Evolutionary conservation across 2,113 vertebrate species (phyloP), one percentile per base, ranked within the genome.

Genomic region (Crotophaga sulcirostris): DNA sequence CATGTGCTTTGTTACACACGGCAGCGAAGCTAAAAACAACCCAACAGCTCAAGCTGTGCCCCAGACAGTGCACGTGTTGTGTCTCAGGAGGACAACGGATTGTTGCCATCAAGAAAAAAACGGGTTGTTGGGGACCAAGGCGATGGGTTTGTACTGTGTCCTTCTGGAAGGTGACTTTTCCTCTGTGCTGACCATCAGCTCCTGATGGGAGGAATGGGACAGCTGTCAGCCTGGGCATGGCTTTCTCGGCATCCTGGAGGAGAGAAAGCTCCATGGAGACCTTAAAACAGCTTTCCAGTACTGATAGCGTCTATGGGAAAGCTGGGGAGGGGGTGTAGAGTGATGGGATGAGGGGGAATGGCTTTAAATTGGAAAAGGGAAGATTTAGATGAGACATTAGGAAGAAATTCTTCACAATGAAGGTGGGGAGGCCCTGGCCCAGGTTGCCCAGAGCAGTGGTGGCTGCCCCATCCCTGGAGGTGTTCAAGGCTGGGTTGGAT

Each of bases 91-190:
- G 66, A 47, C 1, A 0, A 10, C 10, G 73, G 88, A 38, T n/a
- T 4, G 4, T 21, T 3, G 47, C 13, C 18, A 3, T 1, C 6
- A 16, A 19, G 28, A 7, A 5, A 13, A 21, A 38, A 42, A 11
- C n/a, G 18, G 16, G 29, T 28, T 31, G 42, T 7, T 18, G 68
- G 34, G 13, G 59, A 56, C n/a, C 24, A 0, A 4, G 17, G 6
- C 0, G 3, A 18, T 16, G 66, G 49, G 69, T 45, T 81, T 12
- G 55, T 25, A 9, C n/a, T 3, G 4, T 0, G 0, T 40, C 36
- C 13, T 60, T 55, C 3, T 20, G 26, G 66, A 45, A 28, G 15
- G 16, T 3, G 24, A 10, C 28, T 15, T 13, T 2, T 31, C 29
- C 52, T 63, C 56, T 6, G 8, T 7, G 73, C 20, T 51, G 31